phyloP scores from a whole-genome alignment of 2,797 vertebrate species.

The Darevskia nairensis region DNA sequence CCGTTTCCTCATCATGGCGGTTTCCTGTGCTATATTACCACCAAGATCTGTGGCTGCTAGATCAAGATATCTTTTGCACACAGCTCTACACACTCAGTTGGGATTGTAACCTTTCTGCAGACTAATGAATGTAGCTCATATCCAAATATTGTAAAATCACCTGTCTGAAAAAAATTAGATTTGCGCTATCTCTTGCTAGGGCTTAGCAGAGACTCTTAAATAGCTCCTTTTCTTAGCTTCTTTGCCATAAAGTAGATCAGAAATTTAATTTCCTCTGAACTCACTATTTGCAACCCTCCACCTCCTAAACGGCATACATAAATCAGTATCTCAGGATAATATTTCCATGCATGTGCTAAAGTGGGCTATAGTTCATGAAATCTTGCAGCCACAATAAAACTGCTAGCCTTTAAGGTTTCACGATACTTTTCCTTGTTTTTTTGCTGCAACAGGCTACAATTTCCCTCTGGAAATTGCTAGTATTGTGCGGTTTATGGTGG shows the following conservation, averaged over 20 bases:
- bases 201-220: background rate
- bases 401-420: background rate
- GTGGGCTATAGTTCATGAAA: background rate
- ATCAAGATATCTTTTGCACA: background rate
- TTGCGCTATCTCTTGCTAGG: background rate
- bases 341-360: background rate
- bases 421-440: background rate
- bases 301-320: background rate
- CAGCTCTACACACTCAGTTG: no score
- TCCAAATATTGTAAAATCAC: no score
- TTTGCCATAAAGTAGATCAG: background rate
- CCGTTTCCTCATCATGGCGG: background rate
- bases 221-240: background rate
- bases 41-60: background rate
- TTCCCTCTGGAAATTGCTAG: background rate
- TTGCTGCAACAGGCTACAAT: background rate
- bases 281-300: background rate
- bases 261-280: background rate
- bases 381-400: no score
- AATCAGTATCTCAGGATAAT: background rate
- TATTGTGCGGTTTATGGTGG: background rate
- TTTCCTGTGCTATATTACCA: background rate
- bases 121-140: background rate
- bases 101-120: background rate
- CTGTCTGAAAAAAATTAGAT: background rate